Percentiles rank a stretch among this genome's conserved stretches.
Conservation (phyloP, 2,113 vertebrate genomes). For the Monopterus albus region DNA sequence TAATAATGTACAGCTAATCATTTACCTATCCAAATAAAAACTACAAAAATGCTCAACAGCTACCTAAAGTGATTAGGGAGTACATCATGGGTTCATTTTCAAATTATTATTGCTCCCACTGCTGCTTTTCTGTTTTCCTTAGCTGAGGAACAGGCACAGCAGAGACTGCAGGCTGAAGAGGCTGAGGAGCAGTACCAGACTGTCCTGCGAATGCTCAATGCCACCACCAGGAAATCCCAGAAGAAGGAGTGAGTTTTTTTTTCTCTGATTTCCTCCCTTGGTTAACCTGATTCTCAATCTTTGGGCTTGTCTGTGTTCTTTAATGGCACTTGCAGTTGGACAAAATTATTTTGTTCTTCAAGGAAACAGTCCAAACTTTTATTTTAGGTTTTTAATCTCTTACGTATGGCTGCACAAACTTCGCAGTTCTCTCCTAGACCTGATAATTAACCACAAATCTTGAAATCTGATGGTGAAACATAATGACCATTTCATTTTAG, state of each 20-base stretch:
- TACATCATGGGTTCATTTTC: constrained; percentile 19
- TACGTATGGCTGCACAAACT: too few relatives aligned
- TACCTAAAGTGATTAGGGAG: not conserved
- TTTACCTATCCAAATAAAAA: too few relatives aligned
- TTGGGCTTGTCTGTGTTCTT: too few relatives aligned
- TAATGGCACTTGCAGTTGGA: too few relatives aligned
- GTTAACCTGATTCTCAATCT: not conserved
- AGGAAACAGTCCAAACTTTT: too few relatives aligned
- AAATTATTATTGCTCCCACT: not conserved
- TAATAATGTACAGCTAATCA: not conserved
- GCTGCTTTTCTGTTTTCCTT: too few relatives aligned
- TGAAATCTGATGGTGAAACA: not conserved
- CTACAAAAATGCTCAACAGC: not conserved
- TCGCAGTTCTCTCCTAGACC: not conserved
- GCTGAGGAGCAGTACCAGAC: constrained; percentile 91
- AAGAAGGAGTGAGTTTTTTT: constrained; percentile 89
- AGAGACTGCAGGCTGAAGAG: constrained; percentile 89
- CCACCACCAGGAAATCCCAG: constrained; percentile 89
- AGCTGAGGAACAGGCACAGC: constrained; percentile 93
- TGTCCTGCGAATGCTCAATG: constrained; percentile 90
- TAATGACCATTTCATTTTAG: not conserved
- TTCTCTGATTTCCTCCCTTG: too few relatives aligned
- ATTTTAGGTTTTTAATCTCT: too few relatives aligned
- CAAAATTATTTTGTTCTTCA: too few relatives aligned
- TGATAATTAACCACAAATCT: too few relatives aligned